These are phyloP conservation scores for Athene cunicularia DNA, from an alignment of 2,113 vertebrate species.

Conservation along the genomic window DNA sequence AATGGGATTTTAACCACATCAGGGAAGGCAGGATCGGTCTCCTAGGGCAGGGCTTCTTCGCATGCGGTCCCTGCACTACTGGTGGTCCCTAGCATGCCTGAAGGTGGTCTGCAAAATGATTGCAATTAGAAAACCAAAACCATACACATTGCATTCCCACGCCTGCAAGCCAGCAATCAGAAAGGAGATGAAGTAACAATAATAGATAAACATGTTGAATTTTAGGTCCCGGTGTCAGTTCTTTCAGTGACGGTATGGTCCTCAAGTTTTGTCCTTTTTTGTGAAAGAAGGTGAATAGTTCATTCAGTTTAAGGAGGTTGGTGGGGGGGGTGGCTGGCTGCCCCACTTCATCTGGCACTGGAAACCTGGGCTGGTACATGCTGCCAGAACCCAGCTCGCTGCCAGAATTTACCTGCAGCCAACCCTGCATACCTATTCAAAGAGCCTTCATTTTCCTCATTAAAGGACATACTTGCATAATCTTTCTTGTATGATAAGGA, in stretches of 20 bases:
- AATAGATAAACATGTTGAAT: not conserved
- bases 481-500: slow-evolving; percentile 23
- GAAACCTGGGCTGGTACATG: not conserved
- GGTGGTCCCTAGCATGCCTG: not conserved
- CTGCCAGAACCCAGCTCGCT: not conserved
- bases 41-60: not conserved
- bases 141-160: not conserved
- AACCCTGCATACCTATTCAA: slow-evolving; percentile 30
- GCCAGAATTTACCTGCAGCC: slow-evolving; percentile 18
- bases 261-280: not conserved
- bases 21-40: slow-evolving; percentile 9
- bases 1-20: slow-evolving; percentile 46
- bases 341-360: not conserved
- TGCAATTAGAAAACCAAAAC: not conserved
- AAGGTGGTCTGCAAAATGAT: slow-evolving; percentile 41
- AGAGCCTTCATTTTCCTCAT: not conserved
- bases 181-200: not conserved
- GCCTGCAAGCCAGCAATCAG: not conserved
- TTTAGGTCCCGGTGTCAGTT: not conserved
- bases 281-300: not conserved
- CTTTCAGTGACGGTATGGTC: not conserved
- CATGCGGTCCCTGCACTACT: not conserved
- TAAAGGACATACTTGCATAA: slow-evolving; percentile 37
- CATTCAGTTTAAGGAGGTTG: not conserved
- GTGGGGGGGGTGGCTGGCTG: not conserved